These are phyloP conservation scores for Rhopalosiphum padi DNA, from an alignment of 1,140 invertebrate genomes.

Conservation along the genomic window DNA sequence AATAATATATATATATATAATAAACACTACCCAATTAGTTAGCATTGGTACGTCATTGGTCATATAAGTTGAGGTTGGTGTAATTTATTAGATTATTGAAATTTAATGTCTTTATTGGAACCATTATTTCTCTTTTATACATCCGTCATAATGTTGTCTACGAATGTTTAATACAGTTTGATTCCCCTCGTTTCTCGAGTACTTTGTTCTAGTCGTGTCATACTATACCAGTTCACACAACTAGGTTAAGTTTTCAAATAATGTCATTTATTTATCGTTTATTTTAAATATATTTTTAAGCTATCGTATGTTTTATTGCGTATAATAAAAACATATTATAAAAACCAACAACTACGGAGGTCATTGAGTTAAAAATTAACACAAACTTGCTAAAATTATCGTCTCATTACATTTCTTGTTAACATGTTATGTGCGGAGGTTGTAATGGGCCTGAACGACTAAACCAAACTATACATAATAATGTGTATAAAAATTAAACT, in stretches of 20 bases:
- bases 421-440: neutral
- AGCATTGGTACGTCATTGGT: no score
- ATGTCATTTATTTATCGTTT: conserved; percentile 9
- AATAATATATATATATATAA: no score
- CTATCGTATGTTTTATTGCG: neutral
- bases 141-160: neutral
- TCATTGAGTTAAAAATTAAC: conserved; percentile 38
- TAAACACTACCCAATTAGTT: no score
- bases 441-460: neutral
- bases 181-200: neutral
- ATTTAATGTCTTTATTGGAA: neutral
- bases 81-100: neutral
- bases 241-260: neutral
- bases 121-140: neutral
- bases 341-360: neutral
- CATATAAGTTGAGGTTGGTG: no score
- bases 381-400: conserved; percentile 37
- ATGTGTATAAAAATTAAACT: neutral
- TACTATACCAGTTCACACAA: neutral
- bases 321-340: neutral
- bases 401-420: conserved; percentile 28
- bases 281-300: conserved; percentile 8
- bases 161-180: neutral
- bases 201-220: neutral
- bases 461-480: neutral